phyloP scores from a whole-genome alignment of 1,140 invertebrate species.

The Apis florea region DNA sequence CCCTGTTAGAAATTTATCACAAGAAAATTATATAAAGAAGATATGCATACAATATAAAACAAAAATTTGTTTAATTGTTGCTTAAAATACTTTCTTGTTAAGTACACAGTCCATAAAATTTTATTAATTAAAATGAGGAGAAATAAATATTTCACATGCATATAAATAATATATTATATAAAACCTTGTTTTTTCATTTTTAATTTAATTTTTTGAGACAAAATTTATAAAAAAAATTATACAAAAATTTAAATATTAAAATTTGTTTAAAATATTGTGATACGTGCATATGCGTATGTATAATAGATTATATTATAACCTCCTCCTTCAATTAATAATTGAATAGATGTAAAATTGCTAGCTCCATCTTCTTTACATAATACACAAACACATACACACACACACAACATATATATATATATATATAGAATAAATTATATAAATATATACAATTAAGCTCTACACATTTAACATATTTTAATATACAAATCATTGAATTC shows the following conservation, averaged over 20 bases:
- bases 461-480: conserved; percentile 42
- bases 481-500: conserved; percentile 53
- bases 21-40: conserved; percentile 35
- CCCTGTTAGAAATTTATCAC: conserved; percentile 34
- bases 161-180: conserved; percentile 3
- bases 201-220: neutral
- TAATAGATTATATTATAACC: neutral
- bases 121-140: conserved; percentile 14
- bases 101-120: conserved; percentile 42
- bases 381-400: too few species aligned
- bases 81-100: neutral
- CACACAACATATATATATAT: conserved; percentile 4
- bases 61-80: conserved; percentile 12
- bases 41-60: neutral
- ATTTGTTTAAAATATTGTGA: neutral
- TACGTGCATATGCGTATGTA: too few species aligned
- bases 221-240: neutral
- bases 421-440: conserved; percentile 19
- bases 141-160: neutral
- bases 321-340: conserved; percentile 6
- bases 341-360: conserved; percentile 16
- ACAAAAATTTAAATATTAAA: neutral
- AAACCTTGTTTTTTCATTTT: neutral
- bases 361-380: conserved; percentile 45
- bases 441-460: conserved; percentile 47